These are phyloP conservation scores for Myotis findleyi DNA, from an alignment of 2,797 vertebrate genomes.

Conservation along the genomic window DNA sequence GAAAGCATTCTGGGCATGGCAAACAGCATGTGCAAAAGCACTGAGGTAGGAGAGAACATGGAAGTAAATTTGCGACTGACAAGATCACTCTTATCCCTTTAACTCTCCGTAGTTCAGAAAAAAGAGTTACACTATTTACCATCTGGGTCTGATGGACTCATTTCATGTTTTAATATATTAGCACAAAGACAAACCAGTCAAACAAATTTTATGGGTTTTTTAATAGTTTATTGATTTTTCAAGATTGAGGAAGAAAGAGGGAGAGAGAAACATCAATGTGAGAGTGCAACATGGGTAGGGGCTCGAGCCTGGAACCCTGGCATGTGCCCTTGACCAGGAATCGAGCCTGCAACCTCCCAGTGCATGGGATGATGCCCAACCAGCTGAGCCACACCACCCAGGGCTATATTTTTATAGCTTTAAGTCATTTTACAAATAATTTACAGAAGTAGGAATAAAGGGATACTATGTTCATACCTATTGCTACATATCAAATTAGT, in stretches of 20 bases:
- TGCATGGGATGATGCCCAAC: no score
- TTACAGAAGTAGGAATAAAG: neutral
- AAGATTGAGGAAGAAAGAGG: no score
- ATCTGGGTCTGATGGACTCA: neutral
- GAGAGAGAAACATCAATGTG: no score
- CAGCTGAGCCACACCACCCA: no score
- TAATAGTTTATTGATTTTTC: no score
- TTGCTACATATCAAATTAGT: neutral
- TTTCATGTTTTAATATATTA: neutral
- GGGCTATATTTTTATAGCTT: neutral
- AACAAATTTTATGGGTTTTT: no score
- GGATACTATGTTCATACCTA: neutral
- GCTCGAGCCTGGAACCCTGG: no score
- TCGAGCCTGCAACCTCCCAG: no score
- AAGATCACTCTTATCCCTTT: neutral
- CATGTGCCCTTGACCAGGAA: no score
- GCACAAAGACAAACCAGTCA: no score
- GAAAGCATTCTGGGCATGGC: neutral
- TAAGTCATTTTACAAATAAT: neutral
- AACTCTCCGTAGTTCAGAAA: neutral
- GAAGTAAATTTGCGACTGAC: neutral
- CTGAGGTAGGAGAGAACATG: neutral
- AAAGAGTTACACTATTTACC: conserved; percentile 14
- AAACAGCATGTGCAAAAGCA: conserved; percentile 41
- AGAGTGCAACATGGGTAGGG: no score